Base-by-base conservation (phyloP, 2,888 invertebrate genomes). In the Argyresthia albistria region DNA sequence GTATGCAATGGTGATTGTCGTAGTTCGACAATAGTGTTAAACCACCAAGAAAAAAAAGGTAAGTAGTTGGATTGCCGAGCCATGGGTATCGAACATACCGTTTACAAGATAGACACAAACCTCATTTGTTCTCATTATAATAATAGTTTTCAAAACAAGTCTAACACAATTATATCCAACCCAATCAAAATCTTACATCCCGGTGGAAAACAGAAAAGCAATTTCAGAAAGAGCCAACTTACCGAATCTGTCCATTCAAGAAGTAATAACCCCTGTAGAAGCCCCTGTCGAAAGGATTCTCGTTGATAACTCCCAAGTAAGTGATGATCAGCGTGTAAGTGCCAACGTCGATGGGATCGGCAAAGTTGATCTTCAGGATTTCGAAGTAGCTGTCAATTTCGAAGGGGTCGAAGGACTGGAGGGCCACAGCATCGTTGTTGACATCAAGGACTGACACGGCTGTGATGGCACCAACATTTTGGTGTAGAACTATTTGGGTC, bases 181-280 rank as follows among this genome's bases (percentile, higher is more conserved):
- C n/a, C n/a, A n/a, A n/a, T n/a, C n/a, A n/a, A n/a, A n/a, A n/a
- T n/a, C n/a, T n/a, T n/a, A n/a, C n/a, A n/a, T n/a, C n/a, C n/a
- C n/a, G n/a, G n/a, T n/a, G n/a, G n/a, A n/a, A n/a, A n/a, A n/a
- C n/a, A n/a, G n/a, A n/a, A n/a, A n/a, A n/a, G n/a, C n/a, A n/a
- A n/a, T n/a, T n/a, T n/a, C n/a, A n/a, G 6, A 25, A 4, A 25
- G 6, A 25, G 15, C 16, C 1, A 35, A 35, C 47, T 47, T 35
- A 86, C 86, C 74, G 70, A 36, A 59, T 57, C 25, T 68, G 54
- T 52, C 66, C 67, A 36, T 71, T 69, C 0, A 57, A 11, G 53
- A 71, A 81, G 52, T 87, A 87, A 54, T 82, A 81, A 0, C 87
- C 87, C 54, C 72, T 78, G 58, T 87, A 87, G 56, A 87, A 82